phyloP scores from a whole-genome alignment of 2,888 invertebrate species.

The Ectemnius lituratus region DNA sequence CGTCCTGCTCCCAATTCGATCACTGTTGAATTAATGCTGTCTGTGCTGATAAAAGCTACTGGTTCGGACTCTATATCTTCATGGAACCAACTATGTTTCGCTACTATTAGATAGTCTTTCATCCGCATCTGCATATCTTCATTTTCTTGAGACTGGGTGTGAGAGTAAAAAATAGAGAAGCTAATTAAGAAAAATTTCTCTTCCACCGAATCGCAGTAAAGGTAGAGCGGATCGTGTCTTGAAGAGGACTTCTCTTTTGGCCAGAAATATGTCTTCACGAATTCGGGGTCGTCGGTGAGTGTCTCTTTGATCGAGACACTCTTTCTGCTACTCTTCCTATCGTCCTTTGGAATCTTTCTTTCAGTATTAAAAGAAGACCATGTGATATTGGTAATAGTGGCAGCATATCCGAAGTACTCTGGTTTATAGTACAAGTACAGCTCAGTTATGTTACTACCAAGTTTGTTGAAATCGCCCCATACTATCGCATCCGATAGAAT shows the following conservation, averaged over 20 bases:
- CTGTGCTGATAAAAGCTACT: constrained; percentile 32
- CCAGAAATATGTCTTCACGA: constrained; percentile 39
- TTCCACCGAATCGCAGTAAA: constrained; percentile 61
- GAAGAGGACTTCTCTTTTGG: constrained; percentile 30
- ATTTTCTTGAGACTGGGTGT: background rate
- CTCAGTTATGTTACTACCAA: constrained; percentile 51
- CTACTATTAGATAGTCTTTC: constrained; percentile 45
- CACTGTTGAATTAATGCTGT: constrained; percentile 56
- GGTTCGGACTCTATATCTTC: background rate
- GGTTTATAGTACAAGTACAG: constrained; percentile 60
- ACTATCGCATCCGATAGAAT: constrained; percentile 33
- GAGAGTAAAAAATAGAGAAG: constrained; percentile 36
- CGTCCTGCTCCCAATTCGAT: constrained; percentile 62
- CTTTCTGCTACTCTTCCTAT: constrained; percentile 33
- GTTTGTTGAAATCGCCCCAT: constrained; percentile 66
- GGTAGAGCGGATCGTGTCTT: constrained; percentile 62
- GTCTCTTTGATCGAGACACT: constrained; percentile 15
- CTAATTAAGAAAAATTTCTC: constrained; percentile 60
- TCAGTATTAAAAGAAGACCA: background rate
- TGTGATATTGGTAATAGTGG: constrained; percentile 31
- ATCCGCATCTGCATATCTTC: background rate
- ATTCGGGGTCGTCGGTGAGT: constrained; percentile 5
- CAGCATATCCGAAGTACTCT: constrained; percentile 55
- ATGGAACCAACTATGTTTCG: constrained; percentile 55
- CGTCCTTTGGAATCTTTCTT: constrained; percentile 23